Base-by-base conservation (phyloP, 2,113 vertebrate genomes). In the Vulpes lagopus region DNA sequence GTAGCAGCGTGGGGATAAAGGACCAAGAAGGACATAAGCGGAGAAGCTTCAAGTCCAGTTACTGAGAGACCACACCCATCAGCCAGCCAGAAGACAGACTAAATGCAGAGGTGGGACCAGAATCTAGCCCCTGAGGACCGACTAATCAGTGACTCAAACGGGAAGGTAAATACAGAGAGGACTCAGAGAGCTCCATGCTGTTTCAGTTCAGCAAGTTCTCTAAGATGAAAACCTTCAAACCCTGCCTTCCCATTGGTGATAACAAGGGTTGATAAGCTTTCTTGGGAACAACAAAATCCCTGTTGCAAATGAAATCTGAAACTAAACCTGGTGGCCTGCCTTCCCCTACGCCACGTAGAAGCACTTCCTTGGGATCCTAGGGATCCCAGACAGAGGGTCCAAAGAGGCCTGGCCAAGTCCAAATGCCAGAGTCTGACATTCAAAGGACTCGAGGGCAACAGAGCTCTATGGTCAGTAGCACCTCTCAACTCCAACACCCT, bases 221-320 rank as follows among this genome's bases (percentile, higher is more conserved):
- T 49, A 0, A 1, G 35, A 74, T 7, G 30, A 79, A 91, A 95
- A 57, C 32, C 74, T 89, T 60, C 59, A 76, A 49, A 84, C 43
- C 51, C 57, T 17, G 32, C 60, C 49, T 94, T 93, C 65, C 55
- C 32, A 53, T 2, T 15, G 20, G 62, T 11, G 60, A 60, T 1
- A 53, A 65, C 1, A 19, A 76, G 17, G 73, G 78, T 1, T 94
- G 65, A 86, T 17, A 51, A 80, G 73, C 53, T 85, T 89, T 65
- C 65, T 53, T 1, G 0, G 43, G 22, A 38, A 27, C 4, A 2
- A 69, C 14, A 69, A 64, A 93, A 84, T 76, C 27, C 57, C 43
- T 89, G 60, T 83, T 35, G 43, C 79, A 81, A 86, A 11, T 51
- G 35, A 86, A 94, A 94, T 60, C 59, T 78, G 64, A 51, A 87